Evolutionary conservation across 2,113 vertebrate genomes (phyloP).

Genomic region (Silurus glanis): DNA sequence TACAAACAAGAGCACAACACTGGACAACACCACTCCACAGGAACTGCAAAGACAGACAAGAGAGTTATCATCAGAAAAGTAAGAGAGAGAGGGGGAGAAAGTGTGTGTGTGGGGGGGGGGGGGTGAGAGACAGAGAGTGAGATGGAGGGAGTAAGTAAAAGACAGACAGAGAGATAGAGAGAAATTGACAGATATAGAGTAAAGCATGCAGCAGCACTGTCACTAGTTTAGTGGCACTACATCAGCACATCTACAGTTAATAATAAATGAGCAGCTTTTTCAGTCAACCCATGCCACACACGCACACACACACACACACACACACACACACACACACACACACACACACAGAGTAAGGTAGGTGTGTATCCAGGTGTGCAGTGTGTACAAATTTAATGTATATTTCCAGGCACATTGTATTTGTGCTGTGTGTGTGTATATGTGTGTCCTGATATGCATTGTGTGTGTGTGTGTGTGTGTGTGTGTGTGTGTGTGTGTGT

Average conservation of each 20-base stretch:
- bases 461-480: too few relatives aligned
- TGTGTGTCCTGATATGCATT: not conserved
- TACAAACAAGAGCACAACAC: conserved; percentile 85
- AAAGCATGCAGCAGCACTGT: conserved; percentile 74
- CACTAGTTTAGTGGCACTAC: conserved; percentile 43
- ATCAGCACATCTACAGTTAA: conserved; percentile 42
- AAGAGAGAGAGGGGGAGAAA: conserved; percentile 42
- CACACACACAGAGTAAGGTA: conserved; percentile 34
- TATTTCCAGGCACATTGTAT: not conserved
- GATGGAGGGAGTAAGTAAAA: conserved; percentile 46
- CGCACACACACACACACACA: conserved; percentile 44
- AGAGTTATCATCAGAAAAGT: conserved; percentile 75
- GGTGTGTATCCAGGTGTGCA: not conserved
- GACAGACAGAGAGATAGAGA: conserved; percentile 54
- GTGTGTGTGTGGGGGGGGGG: conserved; percentile 31
- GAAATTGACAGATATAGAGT: conserved; percentile 43
- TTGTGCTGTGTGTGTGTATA: not conserved
- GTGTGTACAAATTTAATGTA: too few relatives aligned
- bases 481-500: too few relatives aligned
- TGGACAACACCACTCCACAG: conserved; percentile 86
- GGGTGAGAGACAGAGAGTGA: not conserved
- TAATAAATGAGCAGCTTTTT: conserved; percentile 42
- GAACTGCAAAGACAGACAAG: conserved; percentile 88
- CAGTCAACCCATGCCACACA: conserved; percentile 33
- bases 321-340: conserved; percentile 26